Evolutionary conservation across 2,113 vertebrate genomes (phyloP), one percentile per base, ranked within the genome.

Genomic region (Dinomys branickii): DNA sequence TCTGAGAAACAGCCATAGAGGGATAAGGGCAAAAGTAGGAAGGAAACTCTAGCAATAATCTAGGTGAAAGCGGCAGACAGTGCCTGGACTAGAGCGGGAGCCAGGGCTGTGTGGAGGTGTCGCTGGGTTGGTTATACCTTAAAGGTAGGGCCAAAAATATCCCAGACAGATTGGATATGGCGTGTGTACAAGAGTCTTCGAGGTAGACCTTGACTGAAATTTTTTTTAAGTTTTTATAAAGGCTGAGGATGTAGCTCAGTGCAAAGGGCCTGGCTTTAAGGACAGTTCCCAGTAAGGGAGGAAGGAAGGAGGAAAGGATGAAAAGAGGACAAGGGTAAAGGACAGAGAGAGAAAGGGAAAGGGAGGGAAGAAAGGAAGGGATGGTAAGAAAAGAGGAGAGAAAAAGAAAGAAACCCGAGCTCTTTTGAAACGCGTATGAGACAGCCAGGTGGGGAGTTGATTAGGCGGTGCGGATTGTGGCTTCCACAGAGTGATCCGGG

Each of bases 301-400:
- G 73, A 47, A 3, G 1, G 26, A 77, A 30, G 7, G 12, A 38
- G 67, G 26, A 13, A 77, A 14, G 41, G 44, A 47, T 2, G 26
- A 5, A 77, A 11, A 6, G 9, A 44, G 11, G 10, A 30, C 2
- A 3, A 22, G 38, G 9, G 1, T 11, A 20, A 11, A 20, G 14
- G 35, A 17, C 2, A 17, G 11, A 28, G 73, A 44, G 11, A 47
- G 12, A 13, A 28, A 26, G 1, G n/a, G 5, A 44, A 71, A 3
- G 11, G n/a, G 16, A 44, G 28, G 71, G 3, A 75, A 44, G 4
- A 77, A 28, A 47, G 13, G 26, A 44, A 75, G 22, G 24, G 44
- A 44, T 14, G 5, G 8, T 38, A 71, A 71, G 35, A 71, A 71
- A 71, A n/a, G 13, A 50, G 9, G 47, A 65, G 12, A 6, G 22